These are phyloP conservation scores for Phortica magna DNA, from an alignment of 2,888 invertebrate species.

Conservation along the genomic window DNA sequence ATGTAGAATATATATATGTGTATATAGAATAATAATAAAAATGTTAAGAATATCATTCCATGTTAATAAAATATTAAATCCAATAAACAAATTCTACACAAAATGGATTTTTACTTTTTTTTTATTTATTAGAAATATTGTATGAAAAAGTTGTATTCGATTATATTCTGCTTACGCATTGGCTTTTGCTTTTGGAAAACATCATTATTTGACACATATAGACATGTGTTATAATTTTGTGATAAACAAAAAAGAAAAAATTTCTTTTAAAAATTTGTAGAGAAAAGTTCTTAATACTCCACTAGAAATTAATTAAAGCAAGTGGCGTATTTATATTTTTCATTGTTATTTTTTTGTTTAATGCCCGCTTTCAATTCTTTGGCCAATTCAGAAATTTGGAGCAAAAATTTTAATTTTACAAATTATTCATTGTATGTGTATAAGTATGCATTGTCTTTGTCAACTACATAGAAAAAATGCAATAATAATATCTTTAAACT, in stretches of 20 bases:
- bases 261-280: neutral
- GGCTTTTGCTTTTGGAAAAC: slow-evolving; percentile 20
- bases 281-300: neutral
- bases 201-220: neutral
- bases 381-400: slow-evolving; percentile 56
- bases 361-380: slow-evolving; percentile 58
- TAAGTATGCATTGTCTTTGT: slow-evolving; percentile 21
- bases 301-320: slow-evolving; percentile 56
- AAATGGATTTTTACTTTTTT: neutral
- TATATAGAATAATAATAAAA: neutral
- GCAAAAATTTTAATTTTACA: slow-evolving; percentile 31
- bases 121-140: slow-evolving; percentile 67
- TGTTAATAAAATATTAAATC: slow-evolving; percentile 31
- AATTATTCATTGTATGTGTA: slow-evolving; percentile 23
- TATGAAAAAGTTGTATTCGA: slow-evolving; percentile 70
- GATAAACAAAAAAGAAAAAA: neutral
- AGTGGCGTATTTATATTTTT: slow-evolving; percentile 43
- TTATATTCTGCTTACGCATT: slow-evolving; percentile 29
- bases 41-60: neutral
- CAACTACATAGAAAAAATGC: slow-evolving; percentile 45
- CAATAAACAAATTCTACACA: neutral
- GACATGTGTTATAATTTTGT: too few species aligned
- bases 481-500: slow-evolving; percentile 31
- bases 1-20: too few species aligned
- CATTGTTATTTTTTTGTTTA: neutral